Evolutionary conservation across 2,113 vertebrate species (phyloP).

Genomic region (Perca flavescens): DNA sequence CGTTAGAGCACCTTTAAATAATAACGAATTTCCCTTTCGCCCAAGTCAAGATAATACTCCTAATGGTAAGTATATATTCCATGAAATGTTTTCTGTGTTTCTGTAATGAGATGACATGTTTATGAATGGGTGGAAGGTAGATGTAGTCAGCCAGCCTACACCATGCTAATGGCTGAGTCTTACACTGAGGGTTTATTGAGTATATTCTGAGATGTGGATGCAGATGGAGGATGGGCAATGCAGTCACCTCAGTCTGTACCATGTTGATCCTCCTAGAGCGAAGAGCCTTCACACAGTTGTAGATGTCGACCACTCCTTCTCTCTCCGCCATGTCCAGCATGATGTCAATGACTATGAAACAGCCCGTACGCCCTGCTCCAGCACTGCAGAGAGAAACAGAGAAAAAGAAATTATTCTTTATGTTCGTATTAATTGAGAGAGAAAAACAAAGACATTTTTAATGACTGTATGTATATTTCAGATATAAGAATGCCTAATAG

Average conservation of each 20-base stretch:
- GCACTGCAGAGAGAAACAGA: slow-evolving; percentile 83
- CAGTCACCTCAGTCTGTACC: slow-evolving; percentile 98
- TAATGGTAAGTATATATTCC: neutral
- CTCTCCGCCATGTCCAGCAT: slow-evolving; percentile 99
- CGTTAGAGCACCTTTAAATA: neutral
- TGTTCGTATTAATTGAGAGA: neutral
- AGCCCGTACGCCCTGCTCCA: slow-evolving; percentile 96
- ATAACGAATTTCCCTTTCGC: neutral
- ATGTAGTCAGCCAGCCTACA: slow-evolving; percentile 36
- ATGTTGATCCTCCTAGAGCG: slow-evolving; percentile 98
- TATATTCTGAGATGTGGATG: slow-evolving; percentile 67
- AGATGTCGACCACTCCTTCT: slow-evolving; percentile 99
- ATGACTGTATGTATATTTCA: neutral
- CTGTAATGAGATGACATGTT: slow-evolving; percentile 20
- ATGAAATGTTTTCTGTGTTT: neutral
- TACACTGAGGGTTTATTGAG: slow-evolving; percentile 11
- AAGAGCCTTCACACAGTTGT: slow-evolving; percentile 98
- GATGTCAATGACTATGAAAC: slow-evolving; percentile 99
- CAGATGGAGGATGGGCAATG: slow-evolving; percentile 83
- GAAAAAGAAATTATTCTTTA: neutral
- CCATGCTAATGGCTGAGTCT: slow-evolving; percentile 37
- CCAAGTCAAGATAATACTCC: neutral
- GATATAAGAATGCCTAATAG: neutral
- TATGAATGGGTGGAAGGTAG: slow-evolving; percentile 22
- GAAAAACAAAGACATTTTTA: neutral